Base-by-base conservation (phyloP, 2,888 invertebrate species). In the Aspidiotus rigidus region DNA sequence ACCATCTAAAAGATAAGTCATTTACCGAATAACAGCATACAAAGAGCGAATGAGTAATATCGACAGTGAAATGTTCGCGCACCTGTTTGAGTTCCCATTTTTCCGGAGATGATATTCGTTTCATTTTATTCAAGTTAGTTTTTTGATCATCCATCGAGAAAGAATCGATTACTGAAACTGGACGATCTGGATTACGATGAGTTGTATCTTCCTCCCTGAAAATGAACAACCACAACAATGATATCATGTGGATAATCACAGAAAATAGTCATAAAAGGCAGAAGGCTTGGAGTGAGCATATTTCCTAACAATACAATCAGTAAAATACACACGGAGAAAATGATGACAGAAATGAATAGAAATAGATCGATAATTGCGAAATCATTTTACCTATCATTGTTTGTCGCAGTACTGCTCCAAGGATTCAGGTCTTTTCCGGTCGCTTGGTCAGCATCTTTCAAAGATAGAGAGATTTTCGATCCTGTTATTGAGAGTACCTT, bases 391-490 rank as follows among this genome's bases (percentile, higher is more conserved):
- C 73, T 73, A 53, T 74, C 76, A 73, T 84, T 83, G 79, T 85
- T 85, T 56, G 44, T 77, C 73, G 85, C 83, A 9, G 85, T 82
- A 75, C 88, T 85, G 7, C 86, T 86, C 0, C 85, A 79, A 0
- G 97, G 97, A 80, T 98, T 97, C 64, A 99, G 80, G 81, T 99
- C 99, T 76, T 87, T 88, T 0, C 99, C 99, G 0, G 89, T 89
- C 17, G 86, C 85, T 79, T 99, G 99, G 77, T 98, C 93, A 0
- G 97, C 99, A 79, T 99, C 97, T 80, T 96, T 97, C 89, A 98
- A 94, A 0, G 93, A 93, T 3, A 98, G 81, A 1, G 97, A 96
- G 0, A 93, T 90, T 79, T 96, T 98, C 77, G 93, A 92, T 0
- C 94, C 95, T n/a, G 90, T 89, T 44, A 95, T 84, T 15, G 92